Conservation (phyloP, 2,888 invertebrate species). For the Gerris lacustris region DNA sequence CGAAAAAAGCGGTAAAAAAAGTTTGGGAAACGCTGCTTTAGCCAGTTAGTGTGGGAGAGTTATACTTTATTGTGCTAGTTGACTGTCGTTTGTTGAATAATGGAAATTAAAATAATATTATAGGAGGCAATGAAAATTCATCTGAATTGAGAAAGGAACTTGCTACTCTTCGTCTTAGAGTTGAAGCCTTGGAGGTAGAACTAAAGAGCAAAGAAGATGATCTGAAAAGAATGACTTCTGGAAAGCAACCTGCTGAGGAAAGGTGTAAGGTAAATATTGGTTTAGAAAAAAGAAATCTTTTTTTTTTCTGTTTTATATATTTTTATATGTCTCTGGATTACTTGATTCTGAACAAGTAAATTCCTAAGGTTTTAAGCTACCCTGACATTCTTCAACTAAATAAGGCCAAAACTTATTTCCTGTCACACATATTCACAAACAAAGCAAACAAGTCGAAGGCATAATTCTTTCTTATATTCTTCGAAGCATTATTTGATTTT, state of each 20-base stretch:
- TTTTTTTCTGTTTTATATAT: background rate
- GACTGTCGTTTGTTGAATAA: no score
- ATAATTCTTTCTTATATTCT: no score
- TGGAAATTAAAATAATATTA: background rate
- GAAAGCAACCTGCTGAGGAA: slow-evolving; percentile 34
- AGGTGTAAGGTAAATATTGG: slow-evolving; percentile 32
- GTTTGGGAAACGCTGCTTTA: no score
- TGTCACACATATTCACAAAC: no score
- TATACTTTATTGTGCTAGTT: no score
- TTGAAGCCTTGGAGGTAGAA: slow-evolving; percentile 70
- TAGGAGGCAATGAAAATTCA: slow-evolving; percentile 53
- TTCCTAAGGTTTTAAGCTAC: background rate
- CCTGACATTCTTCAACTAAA: no score
- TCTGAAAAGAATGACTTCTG: slow-evolving; percentile 47
- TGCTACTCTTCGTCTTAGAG: slow-evolving; percentile 59
- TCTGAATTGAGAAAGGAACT: slow-evolving; percentile 65
- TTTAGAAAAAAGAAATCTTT: background rate
- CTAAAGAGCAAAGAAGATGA: slow-evolving; percentile 73
- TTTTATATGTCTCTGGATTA: background rate
- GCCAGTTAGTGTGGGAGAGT: no score
- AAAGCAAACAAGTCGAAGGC: no score
- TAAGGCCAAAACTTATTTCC: no score
- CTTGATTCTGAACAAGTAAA: slow-evolving; percentile 14
- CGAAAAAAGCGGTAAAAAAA: no score
- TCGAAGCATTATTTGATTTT: no score